Conservation (phyloP, 2,797 vertebrate species). For the Sebastes iracundus region DNA sequence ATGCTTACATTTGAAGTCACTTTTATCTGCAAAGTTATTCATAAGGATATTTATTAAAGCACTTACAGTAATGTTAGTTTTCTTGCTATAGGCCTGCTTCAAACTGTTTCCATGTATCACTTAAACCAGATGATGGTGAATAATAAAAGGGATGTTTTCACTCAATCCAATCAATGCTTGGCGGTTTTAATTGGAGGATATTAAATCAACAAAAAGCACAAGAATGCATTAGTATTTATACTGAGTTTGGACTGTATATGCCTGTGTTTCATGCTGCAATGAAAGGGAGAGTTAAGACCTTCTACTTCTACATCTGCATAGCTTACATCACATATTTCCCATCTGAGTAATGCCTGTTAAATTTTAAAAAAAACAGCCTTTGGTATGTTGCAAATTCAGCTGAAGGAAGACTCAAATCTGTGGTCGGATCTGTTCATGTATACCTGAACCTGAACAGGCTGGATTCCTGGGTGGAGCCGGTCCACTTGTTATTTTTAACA, state of each 20-base stretch:
- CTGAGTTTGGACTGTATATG: not conserved
- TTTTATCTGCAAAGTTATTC: not conserved
- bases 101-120: not conserved
- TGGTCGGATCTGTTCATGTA: not conserved
- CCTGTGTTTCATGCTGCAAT: not conserved
- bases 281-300: not conserved
- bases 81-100: not conserved
- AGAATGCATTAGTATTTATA: not conserved
- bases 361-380: not conserved
- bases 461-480: conserved; percentile 51
- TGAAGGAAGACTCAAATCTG: not conserved
- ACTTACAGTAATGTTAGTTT: not conserved
- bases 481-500: conserved; percentile 65
- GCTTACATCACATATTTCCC: not conserved
- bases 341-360: not conserved
- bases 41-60: not conserved
- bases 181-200: not conserved
- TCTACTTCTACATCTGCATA: not conserved
- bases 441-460: conserved; percentile 30
- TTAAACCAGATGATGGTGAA: not conserved
- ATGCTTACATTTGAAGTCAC: not conserved
- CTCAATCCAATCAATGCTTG: not conserved
- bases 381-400: not conserved
- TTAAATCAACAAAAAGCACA: not conserved
- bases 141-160: not conserved